phyloP scores from a whole-genome alignment of 2,797 vertebrate genomes.

The Schizopygopsis pylzovi region DNA sequence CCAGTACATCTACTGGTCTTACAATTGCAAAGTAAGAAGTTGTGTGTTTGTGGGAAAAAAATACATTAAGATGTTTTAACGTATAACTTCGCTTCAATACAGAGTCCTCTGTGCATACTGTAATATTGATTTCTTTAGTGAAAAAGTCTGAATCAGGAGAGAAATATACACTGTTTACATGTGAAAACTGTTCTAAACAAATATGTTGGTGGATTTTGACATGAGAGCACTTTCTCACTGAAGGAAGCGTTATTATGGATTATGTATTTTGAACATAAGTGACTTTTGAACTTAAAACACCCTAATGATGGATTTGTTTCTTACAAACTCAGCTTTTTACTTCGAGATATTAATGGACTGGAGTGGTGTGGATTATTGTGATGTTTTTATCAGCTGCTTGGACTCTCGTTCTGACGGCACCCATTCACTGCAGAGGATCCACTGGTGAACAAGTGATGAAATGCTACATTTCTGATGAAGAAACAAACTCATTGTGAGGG shows the following conservation, averaged over 20 bases:
- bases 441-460: background rate
- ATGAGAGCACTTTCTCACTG: background rate
- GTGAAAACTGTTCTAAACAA: background rate
- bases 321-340: background rate
- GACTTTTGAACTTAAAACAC: background rate
- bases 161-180: background rate
- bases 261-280: too few species aligned
- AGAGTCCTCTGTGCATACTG: too few species aligned
- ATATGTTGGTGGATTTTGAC: background rate
- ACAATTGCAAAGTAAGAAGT: background rate
- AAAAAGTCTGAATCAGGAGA: background rate
- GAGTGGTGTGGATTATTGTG: background rate
- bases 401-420: background rate
- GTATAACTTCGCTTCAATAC: too few species aligned
- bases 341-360: background rate
- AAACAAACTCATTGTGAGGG: background rate
- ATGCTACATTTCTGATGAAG: background rate
- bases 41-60: background rate
- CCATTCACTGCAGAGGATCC: background rate
- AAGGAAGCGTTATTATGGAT: background rate
- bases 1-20: background rate
- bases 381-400: background rate
- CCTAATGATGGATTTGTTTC: too few species aligned
- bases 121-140: background rate
- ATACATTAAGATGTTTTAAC: too few species aligned